Percentiles rank a stretch among this genome's conserved stretches.
Evolutionary conservation across 2,113 vertebrate species (phyloP).

Genomic region (Triplophysa siluroides): DNA sequence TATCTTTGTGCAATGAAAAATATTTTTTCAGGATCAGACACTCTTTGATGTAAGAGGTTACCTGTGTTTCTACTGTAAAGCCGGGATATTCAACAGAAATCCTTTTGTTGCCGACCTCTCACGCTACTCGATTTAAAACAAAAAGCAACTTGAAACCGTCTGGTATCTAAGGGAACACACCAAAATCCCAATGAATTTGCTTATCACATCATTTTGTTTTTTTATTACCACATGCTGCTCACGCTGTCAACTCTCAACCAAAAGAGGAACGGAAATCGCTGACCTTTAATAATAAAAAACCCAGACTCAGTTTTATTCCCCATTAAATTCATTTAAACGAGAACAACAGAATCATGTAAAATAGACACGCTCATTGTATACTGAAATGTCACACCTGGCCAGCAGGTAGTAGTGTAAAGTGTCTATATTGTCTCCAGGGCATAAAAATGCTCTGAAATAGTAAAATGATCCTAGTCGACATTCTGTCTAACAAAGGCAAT

Average conservation of each 20-base stretch:
- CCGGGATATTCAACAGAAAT: background rate
- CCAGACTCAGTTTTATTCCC: slow-evolving; percentile 9
- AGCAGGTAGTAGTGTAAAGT: slow-evolving; percentile 32
- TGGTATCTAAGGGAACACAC: background rate
- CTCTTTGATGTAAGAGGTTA: background rate
- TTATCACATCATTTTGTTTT: background rate
- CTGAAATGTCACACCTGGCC: slow-evolving; percentile 56
- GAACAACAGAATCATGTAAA: slow-evolving; percentile 32
- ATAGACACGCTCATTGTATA: slow-evolving; percentile 21
- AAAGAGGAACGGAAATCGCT: slow-evolving; percentile 2
- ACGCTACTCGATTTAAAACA: too few relatives aligned
- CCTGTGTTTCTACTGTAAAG: background rate
- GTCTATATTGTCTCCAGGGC: slow-evolving; percentile 37
- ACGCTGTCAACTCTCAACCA: background rate
- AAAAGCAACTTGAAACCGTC: too few relatives aligned
- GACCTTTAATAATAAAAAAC: slow-evolving; percentile 12
- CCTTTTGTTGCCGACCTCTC: background rate
- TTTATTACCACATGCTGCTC: background rate
- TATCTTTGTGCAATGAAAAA: background rate
- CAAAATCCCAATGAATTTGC: background rate
- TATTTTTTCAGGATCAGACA: background rate
- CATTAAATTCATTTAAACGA: background rate
- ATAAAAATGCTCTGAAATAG: slow-evolving; percentile 29
- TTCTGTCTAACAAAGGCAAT: slow-evolving; percentile 46
- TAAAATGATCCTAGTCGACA: slow-evolving; percentile 37